These are phyloP conservation scores for Cromileptes altivelis DNA, from an alignment of 2,113 vertebrate genomes.

Conservation along the genomic window DNA sequence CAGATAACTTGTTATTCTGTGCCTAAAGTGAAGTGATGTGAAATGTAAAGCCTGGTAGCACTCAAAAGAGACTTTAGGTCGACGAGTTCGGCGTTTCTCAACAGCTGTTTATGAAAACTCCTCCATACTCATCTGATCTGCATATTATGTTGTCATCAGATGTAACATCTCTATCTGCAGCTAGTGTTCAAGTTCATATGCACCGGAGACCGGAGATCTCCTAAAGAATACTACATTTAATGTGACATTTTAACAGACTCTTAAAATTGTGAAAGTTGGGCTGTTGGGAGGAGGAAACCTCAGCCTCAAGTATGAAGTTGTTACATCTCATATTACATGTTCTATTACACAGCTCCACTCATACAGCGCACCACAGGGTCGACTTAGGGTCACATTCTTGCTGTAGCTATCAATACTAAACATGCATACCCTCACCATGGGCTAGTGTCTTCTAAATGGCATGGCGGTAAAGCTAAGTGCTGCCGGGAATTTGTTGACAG, in stretches of 20 bases:
- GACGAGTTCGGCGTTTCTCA: not conserved
- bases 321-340: constrained; percentile 33
- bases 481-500: constrained; percentile 38
- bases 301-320: constrained; percentile 7
- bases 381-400: constrained; percentile 50
- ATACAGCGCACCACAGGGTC: constrained; percentile 3
- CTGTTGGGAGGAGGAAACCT: not conserved
- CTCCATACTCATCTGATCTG: not conserved
- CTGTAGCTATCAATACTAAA: constrained; percentile 45
- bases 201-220: not conserved
- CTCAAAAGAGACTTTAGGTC: not conserved
- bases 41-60: not conserved
- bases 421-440: constrained; percentile 16
- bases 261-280: not conserved
- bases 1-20: not conserved
- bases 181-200: not conserved
- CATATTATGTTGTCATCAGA: not conserved
- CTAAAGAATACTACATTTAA: not conserved
- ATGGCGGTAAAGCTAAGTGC: constrained; percentile 33
- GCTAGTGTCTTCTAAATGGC: constrained; percentile 41
- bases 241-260: not conserved
- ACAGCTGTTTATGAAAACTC: not conserved
- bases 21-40: not conserved
- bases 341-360: not conserved
- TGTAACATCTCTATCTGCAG: not conserved